Conservation (phyloP, 2,113 vertebrate genomes). For the Emydura subglobosa region DNA sequence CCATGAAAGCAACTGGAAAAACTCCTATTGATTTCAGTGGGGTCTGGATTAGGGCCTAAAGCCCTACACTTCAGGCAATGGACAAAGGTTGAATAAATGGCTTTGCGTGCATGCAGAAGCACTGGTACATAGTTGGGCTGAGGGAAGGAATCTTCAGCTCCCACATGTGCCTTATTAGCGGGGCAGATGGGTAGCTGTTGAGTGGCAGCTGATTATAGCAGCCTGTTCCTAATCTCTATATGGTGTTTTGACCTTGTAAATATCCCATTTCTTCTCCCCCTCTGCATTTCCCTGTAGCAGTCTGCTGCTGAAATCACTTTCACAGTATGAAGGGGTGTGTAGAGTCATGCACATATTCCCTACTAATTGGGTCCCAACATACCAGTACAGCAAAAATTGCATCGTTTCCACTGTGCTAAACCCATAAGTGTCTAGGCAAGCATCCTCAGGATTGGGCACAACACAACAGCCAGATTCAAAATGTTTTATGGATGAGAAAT, state of each 20-base stretch:
- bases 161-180: neutral
- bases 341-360: neutral
- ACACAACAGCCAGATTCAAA: slow-evolving; percentile 6
- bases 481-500: neutral
- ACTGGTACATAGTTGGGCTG: neutral
- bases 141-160: neutral
- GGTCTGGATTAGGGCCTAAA: neutral
- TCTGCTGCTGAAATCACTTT: neutral
- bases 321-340: neutral
- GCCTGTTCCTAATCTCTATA: neutral
- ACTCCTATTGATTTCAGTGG: neutral
- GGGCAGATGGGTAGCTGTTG: neutral
- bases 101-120: neutral
- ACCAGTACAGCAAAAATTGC: neutral
- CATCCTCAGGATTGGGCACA: neutral
- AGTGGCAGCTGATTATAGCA: neutral
- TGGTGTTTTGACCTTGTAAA: neutral
- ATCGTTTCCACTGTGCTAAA: neutral
- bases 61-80: neutral
- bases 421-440: neutral
- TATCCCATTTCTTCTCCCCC: neutral
- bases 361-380: neutral
- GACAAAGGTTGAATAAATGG: neutral
- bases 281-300: neutral
- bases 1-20: slow-evolving; percentile 11